Conservation (phyloP, 2,113 vertebrate genomes). For the Scomber scombrus region DNA sequence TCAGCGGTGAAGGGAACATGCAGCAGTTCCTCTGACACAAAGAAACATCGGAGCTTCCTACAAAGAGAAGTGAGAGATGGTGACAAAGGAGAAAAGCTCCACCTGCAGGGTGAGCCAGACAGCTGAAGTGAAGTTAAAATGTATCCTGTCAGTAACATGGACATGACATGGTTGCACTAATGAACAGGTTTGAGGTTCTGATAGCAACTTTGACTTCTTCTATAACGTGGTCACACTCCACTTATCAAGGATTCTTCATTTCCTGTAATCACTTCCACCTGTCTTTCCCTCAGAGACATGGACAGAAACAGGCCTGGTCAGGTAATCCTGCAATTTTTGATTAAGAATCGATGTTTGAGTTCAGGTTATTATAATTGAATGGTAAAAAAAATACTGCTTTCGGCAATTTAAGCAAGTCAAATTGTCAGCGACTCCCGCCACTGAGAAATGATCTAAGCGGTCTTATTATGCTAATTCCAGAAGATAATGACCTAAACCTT, state of each 20-base stretch:
- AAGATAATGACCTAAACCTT: no score
- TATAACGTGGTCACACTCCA: conserved; percentile 16
- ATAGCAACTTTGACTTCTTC: conserved; percentile 20
- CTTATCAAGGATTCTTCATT: conserved; percentile 2
- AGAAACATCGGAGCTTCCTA: neutral
- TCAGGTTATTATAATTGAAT: conserved; percentile 3
- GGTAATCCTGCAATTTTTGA: neutral
- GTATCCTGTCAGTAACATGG: neutral
- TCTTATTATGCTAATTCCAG: neutral
- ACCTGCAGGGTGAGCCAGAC: neutral
- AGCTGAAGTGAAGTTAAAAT: conserved; percentile 9
- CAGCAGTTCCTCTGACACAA: neutral
- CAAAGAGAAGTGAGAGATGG: neutral
- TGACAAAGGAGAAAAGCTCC: neutral
- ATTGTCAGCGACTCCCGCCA: conserved; percentile 16
- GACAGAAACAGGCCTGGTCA: conserved; percentile 5
- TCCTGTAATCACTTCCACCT: conserved; percentile 15
- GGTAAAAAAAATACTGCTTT: neutral
- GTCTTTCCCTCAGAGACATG: neutral
- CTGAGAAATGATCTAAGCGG: conserved; percentile 5
- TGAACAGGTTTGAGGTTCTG: conserved; percentile 10
- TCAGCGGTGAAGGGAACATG: neutral
- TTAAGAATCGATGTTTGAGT: conserved; percentile 4
- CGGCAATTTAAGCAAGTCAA: conserved; percentile 10
- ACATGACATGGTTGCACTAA: conserved; percentile 14